Evolutionary conservation across 2,113 vertebrate species (phyloP).

Genomic region (Microcebus jonahi): DNA sequence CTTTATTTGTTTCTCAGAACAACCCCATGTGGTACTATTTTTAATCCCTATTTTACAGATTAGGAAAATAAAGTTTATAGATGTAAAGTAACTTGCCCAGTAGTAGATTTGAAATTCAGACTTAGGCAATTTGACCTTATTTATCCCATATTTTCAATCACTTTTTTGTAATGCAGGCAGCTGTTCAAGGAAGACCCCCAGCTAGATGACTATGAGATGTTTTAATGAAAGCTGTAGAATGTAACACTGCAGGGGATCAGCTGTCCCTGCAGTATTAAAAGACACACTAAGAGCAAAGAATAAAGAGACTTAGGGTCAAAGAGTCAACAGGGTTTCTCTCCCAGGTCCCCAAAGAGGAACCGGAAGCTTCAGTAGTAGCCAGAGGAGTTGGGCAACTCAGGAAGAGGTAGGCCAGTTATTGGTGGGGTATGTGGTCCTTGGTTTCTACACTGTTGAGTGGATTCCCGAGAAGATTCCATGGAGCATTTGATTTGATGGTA

Average conservation of each 20-base stretch:
- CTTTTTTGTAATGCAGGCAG: neutral
- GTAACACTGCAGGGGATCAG: neutral
- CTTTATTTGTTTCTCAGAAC: constrained; percentile 46
- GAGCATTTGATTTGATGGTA: neutral
- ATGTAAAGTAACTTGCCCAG: neutral
- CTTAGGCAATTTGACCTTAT: neutral
- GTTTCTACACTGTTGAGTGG: neutral
- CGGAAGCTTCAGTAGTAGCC: neutral
- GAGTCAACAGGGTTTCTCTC: neutral
- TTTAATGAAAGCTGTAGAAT: neutral
- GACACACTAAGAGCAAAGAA: neutral
- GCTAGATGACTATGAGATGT: neutral
- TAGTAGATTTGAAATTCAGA: neutral
- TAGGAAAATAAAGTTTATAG: constrained; percentile 27
- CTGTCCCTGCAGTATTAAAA: neutral
- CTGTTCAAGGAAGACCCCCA: neutral
- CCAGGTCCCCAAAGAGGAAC: neutral
- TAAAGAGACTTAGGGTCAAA: neutral
- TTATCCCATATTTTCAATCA: neutral
- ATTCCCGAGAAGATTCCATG: neutral
- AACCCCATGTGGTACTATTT: neutral
- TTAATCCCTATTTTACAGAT: constrained; percentile 19
- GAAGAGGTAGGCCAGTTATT: neutral
- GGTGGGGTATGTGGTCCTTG: neutral
- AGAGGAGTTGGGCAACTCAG: neutral